These are phyloP conservation scores for Calliphora vicina DNA, from an alignment of 1,140 invertebrate genomes.

Conservation along the genomic window DNA sequence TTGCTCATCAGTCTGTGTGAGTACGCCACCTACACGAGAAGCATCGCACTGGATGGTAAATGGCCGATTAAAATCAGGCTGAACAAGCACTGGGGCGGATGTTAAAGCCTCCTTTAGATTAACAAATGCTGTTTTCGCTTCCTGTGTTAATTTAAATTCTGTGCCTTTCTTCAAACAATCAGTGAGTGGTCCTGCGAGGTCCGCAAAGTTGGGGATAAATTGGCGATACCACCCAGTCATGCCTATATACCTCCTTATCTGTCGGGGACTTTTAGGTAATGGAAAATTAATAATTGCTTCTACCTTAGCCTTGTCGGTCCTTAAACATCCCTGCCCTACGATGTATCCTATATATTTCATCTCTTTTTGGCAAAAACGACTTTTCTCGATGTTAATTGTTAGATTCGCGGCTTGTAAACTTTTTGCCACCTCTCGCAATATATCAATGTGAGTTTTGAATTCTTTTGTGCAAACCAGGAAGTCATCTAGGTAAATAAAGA, in stretches of 20 bases:
- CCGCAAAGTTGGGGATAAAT: conserved; percentile 56
- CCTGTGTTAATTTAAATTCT: conserved; percentile 48
- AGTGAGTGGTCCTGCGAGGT: conserved; percentile 39
- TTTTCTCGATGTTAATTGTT: too few species aligned
- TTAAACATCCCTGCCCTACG: conserved; percentile 46
- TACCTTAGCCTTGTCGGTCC: conserved; percentile 16
- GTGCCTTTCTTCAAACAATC: conserved; percentile 43
- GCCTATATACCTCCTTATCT: conserved; percentile 49
- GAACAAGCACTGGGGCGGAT: too few species aligned
- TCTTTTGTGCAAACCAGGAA: too few species aligned
- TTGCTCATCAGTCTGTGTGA: conserved; percentile 46
- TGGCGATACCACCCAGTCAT: conserved; percentile 59
- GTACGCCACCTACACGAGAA: too few species aligned
- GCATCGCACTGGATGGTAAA: conserved; percentile 58
- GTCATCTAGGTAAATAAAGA: not conserved
- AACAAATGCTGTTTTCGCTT: not conserved
- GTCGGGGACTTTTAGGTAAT: conserved; percentile 16
- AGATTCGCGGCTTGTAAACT: conserved; percentile 2
- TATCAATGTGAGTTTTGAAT: conserved; percentile 12
- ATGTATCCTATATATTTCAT: conserved; percentile 32
- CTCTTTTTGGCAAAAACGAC: too few species aligned
- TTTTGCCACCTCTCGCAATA: conserved; percentile 31
- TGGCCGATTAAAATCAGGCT: conserved; percentile 52
- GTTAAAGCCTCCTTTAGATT: conserved; percentile 45
- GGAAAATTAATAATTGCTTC: conserved; percentile 25